Conservation (phyloP, 2,797 vertebrate species). For the Cryptoblepharus egeriae region DNA sequence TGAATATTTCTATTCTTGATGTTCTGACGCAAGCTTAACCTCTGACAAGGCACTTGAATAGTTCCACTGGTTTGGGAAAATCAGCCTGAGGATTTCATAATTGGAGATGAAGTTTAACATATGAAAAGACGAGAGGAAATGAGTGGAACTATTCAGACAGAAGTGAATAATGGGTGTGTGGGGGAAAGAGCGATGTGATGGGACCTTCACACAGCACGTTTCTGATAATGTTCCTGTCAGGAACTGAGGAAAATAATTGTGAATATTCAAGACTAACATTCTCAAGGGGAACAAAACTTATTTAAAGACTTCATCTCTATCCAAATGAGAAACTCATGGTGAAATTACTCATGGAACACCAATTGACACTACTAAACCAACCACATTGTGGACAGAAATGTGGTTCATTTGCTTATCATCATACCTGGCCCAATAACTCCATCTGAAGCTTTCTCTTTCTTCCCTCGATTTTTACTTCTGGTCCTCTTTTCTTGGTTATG, state of each 20-base stretch:
- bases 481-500: no score
- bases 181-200: constrained; percentile 30
- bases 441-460: not conserved
- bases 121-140: constrained; percentile 39
- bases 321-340: not conserved
- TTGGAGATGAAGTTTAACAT: constrained; percentile 40
- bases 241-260: constrained; percentile 2
- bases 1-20: constrained; percentile 31
- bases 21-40: constrained; percentile 25
- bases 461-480: not conserved
- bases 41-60: constrained; percentile 48
- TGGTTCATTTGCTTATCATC: not conserved
- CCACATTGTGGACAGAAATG: not conserved
- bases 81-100: constrained; percentile 34
- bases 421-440: not conserved
- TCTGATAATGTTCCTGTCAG: constrained; percentile 34
- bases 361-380: constrained; percentile 1
- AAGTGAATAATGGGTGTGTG: constrained; percentile 35
- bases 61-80: constrained; percentile 28
- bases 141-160: constrained; percentile 14
- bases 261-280: constrained; percentile 35
- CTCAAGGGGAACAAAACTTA: not conserved
- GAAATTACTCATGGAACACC: not conserved
- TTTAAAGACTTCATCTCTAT: constrained; percentile 29
- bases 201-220: constrained; percentile 9